Base-by-base conservation (phyloP, 1,140 invertebrate genomes). In the Rhopalosiphum maidis region DNA sequence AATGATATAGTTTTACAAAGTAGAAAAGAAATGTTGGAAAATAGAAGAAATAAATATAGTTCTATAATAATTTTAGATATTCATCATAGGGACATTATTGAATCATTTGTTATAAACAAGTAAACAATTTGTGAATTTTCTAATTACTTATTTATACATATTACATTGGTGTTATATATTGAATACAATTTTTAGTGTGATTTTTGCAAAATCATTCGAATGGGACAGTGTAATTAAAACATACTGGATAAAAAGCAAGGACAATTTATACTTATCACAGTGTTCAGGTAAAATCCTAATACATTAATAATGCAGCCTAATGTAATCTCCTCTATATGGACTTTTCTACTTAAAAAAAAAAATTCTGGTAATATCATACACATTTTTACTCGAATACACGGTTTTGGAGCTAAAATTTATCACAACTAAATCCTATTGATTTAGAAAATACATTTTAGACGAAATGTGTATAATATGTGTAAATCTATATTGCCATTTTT, bases 211-310 rank as follows among this genome's bases (percentile, higher is more conserved):
- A 93, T 98, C 99, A 95, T 99, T 99, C 94, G 97, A 98, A 94
- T 99, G 98, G 98, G 98, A 98, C 95, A 98, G 97, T 95, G 98
- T 99, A 95, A 96, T 99, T 93, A 95, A 98, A 94, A 99, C 98
- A 95, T 99, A 99, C 95, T 99, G 98, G 98, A 95, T 97, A 6
- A 98, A 97, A 94, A 96, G 97, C 94, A 95, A 97, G 51, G 98
- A 99, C 95, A 97, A 98, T 94, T 95, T 98, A 11, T 96, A 97
- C 95, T 96, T 98, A 21, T 96, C 97, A 87, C 98, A 99, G 94
- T 99, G 98, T 95, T 98, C 97, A 55, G 89, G 91, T 93, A 77
- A 30, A 68, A 77, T n/a, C 15, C 15, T n/a, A 6, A 15, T n/a
- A n/a, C 2, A n/a, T 77, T 77, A n/a, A 68, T n/a, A n/a, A 77